A percentile compares a stretch with the other conserved stretches of the same genome.
phyloP scores from a whole-genome alignment of 2,888 invertebrate species.

The Digitonthophagus gazella region DNA sequence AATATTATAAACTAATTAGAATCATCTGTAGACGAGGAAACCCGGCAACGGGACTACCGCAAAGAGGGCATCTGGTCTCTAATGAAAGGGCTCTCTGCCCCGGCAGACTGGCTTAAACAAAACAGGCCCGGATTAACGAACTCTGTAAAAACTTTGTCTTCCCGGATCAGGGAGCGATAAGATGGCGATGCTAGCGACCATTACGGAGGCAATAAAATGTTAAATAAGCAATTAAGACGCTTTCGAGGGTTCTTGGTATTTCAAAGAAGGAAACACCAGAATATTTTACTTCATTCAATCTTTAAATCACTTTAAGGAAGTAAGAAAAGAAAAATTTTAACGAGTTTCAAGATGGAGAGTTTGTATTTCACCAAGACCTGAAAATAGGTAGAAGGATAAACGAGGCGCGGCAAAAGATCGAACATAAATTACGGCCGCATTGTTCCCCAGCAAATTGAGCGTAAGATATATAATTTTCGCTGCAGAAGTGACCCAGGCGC shows the following conservation, averaged over 20 bases:
- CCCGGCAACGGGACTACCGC: background rate
- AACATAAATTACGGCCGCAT: constrained; percentile 14
- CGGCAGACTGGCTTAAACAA: constrained; percentile 27
- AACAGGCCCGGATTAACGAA: constrained; percentile 31
- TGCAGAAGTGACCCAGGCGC: constrained; percentile 7
- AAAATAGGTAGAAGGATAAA: constrained; percentile 42
- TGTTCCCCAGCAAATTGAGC: constrained; percentile 17
- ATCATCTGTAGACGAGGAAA: background rate
- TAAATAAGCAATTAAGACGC: constrained; percentile 45
- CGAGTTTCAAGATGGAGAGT: too few relatives aligned
- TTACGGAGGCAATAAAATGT: constrained; percentile 47
- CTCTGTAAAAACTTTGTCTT: constrained; percentile 30
- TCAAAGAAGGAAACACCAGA: background rate
- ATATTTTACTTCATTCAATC: background rate
- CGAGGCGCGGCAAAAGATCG: background rate
- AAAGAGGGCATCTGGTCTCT: background rate
- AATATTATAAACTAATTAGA: background rate
- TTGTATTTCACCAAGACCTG: background rate
- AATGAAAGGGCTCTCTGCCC: background rate
- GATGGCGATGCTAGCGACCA: constrained; percentile 35
- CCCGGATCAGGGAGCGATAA: constrained; percentile 31
- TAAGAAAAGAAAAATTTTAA: too few relatives aligned
- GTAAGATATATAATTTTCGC: constrained; percentile 15
- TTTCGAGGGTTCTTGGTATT: constrained; percentile 18
- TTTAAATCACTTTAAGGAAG: too few relatives aligned